Base-by-base conservation (phyloP, 2,888 invertebrate species). In the Busseola fusca region DNA sequence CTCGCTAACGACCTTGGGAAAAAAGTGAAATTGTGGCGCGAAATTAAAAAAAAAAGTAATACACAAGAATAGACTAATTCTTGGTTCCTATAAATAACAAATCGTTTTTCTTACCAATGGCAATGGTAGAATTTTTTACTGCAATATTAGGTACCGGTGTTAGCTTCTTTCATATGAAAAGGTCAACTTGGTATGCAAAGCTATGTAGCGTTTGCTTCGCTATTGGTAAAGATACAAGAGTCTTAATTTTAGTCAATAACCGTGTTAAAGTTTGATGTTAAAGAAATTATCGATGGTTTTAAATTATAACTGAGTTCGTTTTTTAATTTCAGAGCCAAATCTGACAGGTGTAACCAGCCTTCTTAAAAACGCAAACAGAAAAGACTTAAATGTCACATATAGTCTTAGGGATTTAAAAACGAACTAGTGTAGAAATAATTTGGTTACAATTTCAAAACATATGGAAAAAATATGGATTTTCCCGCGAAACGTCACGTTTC, bases 1-100 rank as follows among this genome's bases (percentile, higher is more conserved):
- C 60, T 76, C 70, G 57, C 64, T 60, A n/a, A 40, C 45, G 67
- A 71, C 80, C 80, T 80, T 80, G 80, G 69, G 34, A 68, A 50
- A 70, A 81, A 59, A 78, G 70, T 34, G 65, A 70, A 56, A 34
- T 40, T 70, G 18, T 69, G 57, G 73, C 78, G 70, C 74, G 63
- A 65, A 80, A 68, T 54, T 30, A 6, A 30, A 40, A 42, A 30
- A 40, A 42, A 48, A 57, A 57, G 7, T 34, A 60, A 48, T 16
- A 40, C 50, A 27, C 2, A n/a, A 16, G 10, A 6, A 18, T 37
- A 18, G 34, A 57, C 1, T 18, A 45, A 45, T 18, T 40, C 10
- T 48, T 10, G n/a, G n/a, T 48, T 48, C 21, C 45, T 21, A 48
- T 21, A 48, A 48, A 48, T 9, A 21, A 21, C 48, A 21, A 9